A percentile compares a stretch with the other conserved stretches of the same genome.
Conservation (phyloP, 64 coral and sea anemone species). For the Montipora sp. region DNA sequence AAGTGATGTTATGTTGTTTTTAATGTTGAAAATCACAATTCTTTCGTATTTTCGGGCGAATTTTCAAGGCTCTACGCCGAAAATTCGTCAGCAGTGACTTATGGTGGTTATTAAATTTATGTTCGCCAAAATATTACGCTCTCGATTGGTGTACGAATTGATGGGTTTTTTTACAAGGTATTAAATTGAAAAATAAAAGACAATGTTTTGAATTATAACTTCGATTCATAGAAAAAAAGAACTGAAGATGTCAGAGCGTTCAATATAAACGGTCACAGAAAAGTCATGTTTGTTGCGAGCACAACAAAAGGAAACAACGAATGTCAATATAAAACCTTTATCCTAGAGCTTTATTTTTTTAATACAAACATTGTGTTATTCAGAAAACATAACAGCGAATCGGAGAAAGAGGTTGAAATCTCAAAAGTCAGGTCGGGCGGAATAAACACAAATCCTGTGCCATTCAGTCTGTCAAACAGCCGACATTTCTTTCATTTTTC, state of each 20-base stretch:
- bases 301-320: slow-evolving; percentile 6
- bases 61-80: background rate
- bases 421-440: slow-evolving; percentile 4
- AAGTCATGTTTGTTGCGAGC: slow-evolving; percentile 18
- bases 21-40: background rate
- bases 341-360: background rate
- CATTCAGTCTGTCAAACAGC: slow-evolving; percentile 13
- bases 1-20: background rate
- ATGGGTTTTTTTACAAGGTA: slow-evolving; percentile 3
- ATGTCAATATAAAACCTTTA: slow-evolving; percentile 17
- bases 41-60: background rate
- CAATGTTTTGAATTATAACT: slow-evolving; percentile 44
- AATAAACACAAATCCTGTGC: slow-evolving; percentile 33
- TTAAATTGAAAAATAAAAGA: slow-evolving; percentile 22
- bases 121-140: background rate
- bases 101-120: background rate
- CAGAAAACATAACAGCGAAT: background rate
- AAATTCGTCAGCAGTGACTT: background rate
- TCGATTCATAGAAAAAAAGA: slow-evolving; percentile 26
- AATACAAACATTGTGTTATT: slow-evolving; percentile 34
- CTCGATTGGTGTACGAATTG: background rate
- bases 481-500: background rate
- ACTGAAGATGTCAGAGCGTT: slow-evolving; percentile 15
- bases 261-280: background rate
- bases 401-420: slow-evolving; percentile 1